A percentile compares a stretch with the other conserved stretches of the same genome.
These are phyloP conservation scores for Solea solea DNA, from an alignment of 2,113 vertebrate genomes.

Conservation along the genomic window DNA sequence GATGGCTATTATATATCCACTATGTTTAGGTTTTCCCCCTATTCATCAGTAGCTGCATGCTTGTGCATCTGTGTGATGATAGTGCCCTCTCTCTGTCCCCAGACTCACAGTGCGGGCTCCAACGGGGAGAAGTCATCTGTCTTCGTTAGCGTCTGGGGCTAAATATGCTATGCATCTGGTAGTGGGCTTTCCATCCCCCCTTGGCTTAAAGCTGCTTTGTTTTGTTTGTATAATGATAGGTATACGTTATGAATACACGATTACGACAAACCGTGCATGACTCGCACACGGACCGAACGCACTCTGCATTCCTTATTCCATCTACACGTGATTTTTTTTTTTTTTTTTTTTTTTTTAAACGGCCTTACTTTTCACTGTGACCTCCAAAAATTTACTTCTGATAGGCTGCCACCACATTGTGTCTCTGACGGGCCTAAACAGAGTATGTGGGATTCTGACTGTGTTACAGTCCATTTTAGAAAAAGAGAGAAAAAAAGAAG, in stretches of 20 bases:
- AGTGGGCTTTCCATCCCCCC: conserved; percentile 55
- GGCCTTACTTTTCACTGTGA: conserved; percentile 55
- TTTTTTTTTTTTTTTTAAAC: conserved; percentile 47
- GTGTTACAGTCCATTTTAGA: conserved; percentile 43
- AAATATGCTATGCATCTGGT: conserved; percentile 82
- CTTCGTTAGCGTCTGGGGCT: conserved; percentile 77
- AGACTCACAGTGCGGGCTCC: conserved; percentile 57
- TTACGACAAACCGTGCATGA: conserved; percentile 36
- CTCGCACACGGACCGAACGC: conserved; percentile 9
- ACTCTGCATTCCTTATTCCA: conserved; percentile 28
- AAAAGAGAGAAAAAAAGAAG: background rate
- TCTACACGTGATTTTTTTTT: conserved; percentile 58
- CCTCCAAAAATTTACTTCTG: conserved; percentile 55
- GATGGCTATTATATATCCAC: background rate
- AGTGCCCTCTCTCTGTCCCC: conserved; percentile 63
- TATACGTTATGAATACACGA: conserved; percentile 68
- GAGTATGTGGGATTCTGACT: conserved; percentile 41
- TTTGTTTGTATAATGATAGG: conserved; percentile 71
- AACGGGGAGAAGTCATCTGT: conserved; percentile 74
- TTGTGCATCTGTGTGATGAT: conserved; percentile 64
- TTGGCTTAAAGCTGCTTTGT: conserved; percentile 58
- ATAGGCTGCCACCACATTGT: conserved; percentile 37
- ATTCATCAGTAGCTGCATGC: conserved; percentile 58
- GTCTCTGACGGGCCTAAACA: conserved; percentile 42
- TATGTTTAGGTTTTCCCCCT: conserved; percentile 27